A percentile compares a stretch with the other conserved stretches of the same genome.
Evolutionary conservation across 2,888 invertebrate genomes (phyloP).

Genomic region (Drosophila formosana): DNA sequence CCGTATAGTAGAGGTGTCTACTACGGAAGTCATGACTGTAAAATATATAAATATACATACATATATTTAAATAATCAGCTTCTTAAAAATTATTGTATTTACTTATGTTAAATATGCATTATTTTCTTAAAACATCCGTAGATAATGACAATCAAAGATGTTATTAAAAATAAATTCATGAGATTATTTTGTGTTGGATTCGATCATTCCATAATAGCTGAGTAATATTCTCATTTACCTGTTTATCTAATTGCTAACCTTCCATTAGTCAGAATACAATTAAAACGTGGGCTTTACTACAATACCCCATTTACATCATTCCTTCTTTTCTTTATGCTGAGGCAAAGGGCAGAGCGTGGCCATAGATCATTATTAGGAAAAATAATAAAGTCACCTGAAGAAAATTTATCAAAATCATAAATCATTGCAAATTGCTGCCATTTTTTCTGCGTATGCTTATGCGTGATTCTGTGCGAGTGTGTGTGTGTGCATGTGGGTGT

Average conservation of each 20-base stretch:
- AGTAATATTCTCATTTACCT: background rate
- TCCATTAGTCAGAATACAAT: background rate
- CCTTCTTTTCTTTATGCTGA: conserved; percentile 3
- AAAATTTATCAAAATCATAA: conserved; percentile 77
- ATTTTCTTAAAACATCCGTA: no score
- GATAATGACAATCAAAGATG: no score
- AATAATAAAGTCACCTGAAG: conserved; percentile 75
- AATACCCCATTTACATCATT: conserved; percentile 17
- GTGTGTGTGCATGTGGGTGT: conserved; percentile 4
- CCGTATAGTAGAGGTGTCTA: no score
- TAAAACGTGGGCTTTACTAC: conserved; percentile 3
- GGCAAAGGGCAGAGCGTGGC: conserved; percentile 18
- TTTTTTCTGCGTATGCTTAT: conserved; percentile 40
- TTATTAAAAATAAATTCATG: no score
- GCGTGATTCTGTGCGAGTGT: conserved; percentile 12
- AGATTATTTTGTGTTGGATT: no score
- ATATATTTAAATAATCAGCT: no score
- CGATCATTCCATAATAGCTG: background rate
- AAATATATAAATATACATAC: no score
- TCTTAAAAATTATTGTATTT: no score
- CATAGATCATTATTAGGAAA: conserved; percentile 74
- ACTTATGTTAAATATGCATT: no score
- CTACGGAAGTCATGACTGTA: no score
- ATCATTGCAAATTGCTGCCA: conserved; percentile 69
- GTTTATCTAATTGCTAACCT: background rate